Evolutionary conservation across 2,888 invertebrate species (phyloP), one percentile per base, ranked within the genome.

Genomic region (Idaea dimidiata): DNA sequence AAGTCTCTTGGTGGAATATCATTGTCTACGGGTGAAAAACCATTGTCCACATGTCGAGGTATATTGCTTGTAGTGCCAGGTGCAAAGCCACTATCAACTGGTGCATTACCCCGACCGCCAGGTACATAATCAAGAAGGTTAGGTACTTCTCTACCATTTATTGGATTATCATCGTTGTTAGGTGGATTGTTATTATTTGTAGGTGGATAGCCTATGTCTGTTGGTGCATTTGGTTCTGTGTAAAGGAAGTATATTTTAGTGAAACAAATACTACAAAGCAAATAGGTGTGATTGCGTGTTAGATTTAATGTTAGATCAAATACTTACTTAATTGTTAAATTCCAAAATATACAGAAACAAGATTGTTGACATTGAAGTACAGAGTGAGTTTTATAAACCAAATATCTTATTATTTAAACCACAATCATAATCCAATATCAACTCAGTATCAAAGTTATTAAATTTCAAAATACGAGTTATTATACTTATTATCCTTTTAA

Each of bases 401-500:
- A 24, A 24, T 1, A 43, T 43, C 43, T n/a, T n/a, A n/a, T n/a
- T 3, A 14, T 8, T 43, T 8, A 7, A 43, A 43, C 43, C 8
- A 14, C 43, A 43, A 43, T 14, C 8, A 43, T 43, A 43, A 8
- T 14, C 43, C 16, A n/a, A 55, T 55, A 55, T 55, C 16, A 17
- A 16, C 16, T 16, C 54, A 17, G 8, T 55, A 55, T 55, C 17
- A 55, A 17, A 16, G 16, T 43, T 43, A 14, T 43, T 55, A 55
- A 10, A 55, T 17, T 56, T 17, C 54, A 62, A 60, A 62, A 18
- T 57, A 57, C 60, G 59, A 6, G 55, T 14, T n/a, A n/a, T n/a
- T n/a, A n/a, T n/a, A n/a, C n/a, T 17, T n/a, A n/a, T 31, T 53
- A 57, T 57, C 24, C 57, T 63, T 63, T 57, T 62, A 64, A 66